These are phyloP conservation scores for Euthynnus affinis DNA, from an alignment of 2,797 vertebrate genomes.

Conservation along the genomic window DNA sequence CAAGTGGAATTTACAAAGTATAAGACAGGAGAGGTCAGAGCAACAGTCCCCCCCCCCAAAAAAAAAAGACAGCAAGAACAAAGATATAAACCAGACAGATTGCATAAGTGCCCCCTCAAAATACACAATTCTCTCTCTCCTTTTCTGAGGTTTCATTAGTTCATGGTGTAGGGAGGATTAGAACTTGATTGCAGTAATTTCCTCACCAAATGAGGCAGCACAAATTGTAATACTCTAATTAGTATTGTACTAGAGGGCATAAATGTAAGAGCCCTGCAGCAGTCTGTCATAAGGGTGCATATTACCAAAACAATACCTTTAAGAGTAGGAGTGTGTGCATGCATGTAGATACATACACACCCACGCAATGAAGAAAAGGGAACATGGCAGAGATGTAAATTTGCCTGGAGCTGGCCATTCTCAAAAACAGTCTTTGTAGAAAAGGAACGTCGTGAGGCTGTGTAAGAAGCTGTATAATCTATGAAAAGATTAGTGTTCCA, in stretches of 20 bases:
- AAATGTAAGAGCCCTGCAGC: constrained; percentile 42
- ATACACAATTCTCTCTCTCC: constrained; percentile 17
- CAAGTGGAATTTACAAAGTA: constrained; percentile 18
- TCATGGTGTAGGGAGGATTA: constrained; percentile 68
- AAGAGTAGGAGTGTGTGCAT: neutral
- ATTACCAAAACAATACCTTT: constrained; percentile 33
- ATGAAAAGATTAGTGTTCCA: too few species aligned
- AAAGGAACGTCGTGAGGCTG: too few species aligned
- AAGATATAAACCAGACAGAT: neutral
- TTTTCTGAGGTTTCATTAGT: constrained; percentile 44
- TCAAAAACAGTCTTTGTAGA: too few species aligned
- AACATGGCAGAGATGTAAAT: neutral
- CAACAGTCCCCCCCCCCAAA: neutral
- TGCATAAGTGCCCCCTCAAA: neutral
- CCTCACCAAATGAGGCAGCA: constrained; percentile 70
- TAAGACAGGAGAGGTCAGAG: constrained; percentile 27
- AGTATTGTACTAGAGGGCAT: constrained; percentile 54
- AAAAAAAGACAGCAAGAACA: constrained; percentile 17
- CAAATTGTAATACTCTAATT: constrained; percentile 74
- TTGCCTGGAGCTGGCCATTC: neutral
- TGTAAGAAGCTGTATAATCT: too few species aligned
- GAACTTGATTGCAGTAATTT: constrained; percentile 74
- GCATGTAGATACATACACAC: neutral
- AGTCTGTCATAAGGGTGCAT: constrained; percentile 34
- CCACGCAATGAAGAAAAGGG: neutral